Evolutionary conservation across 1,140 invertebrate genomes (phyloP).

Genomic region (Leptinotarsa texana): DNA sequence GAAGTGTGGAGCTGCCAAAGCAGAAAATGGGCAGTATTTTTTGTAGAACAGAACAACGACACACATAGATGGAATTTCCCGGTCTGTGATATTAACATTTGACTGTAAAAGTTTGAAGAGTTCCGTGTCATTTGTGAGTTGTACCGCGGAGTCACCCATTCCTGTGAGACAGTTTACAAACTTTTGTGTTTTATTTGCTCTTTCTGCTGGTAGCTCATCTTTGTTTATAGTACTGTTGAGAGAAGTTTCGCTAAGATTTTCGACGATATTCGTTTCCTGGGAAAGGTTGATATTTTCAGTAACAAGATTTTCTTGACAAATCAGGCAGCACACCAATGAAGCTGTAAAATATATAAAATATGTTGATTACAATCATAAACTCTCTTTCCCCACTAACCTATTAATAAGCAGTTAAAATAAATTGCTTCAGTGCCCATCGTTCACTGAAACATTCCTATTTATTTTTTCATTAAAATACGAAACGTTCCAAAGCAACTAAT

Average conservation of each 20-base stretch:
- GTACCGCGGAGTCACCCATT: slow-evolving; percentile 40
- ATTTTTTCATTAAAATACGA: too few relatives aligned
- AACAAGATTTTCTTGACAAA: too few relatives aligned
- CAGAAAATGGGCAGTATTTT: slow-evolving; percentile 86
- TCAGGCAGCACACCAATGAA: too few relatives aligned
- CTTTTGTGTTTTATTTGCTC: slow-evolving; percentile 40
- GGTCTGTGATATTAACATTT: slow-evolving; percentile 57
- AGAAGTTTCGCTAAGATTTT: background rate
- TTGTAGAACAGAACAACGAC: slow-evolving; percentile 87
- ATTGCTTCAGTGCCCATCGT: too few relatives aligned
- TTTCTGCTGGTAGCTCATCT: background rate
- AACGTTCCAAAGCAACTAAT: too few relatives aligned
- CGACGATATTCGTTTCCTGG: background rate
- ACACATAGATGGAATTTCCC: slow-evolving; percentile 68
- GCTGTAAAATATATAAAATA: too few relatives aligned
- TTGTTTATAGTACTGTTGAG: background rate
- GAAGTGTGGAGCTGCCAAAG: slow-evolving; percentile 84
- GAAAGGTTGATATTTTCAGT: too few relatives aligned
- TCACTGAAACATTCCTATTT: too few relatives aligned
- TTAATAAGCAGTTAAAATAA: too few relatives aligned
- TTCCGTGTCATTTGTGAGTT: slow-evolving; percentile 54
- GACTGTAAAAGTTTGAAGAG: slow-evolving; percentile 56
- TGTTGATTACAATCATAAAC: too few relatives aligned
- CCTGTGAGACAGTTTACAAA: slow-evolving; percentile 45
- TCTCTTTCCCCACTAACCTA: too few relatives aligned